Conservation (phyloP, 2,888 invertebrate species). For the Aphelenchoides bicaudatus region DNA sequence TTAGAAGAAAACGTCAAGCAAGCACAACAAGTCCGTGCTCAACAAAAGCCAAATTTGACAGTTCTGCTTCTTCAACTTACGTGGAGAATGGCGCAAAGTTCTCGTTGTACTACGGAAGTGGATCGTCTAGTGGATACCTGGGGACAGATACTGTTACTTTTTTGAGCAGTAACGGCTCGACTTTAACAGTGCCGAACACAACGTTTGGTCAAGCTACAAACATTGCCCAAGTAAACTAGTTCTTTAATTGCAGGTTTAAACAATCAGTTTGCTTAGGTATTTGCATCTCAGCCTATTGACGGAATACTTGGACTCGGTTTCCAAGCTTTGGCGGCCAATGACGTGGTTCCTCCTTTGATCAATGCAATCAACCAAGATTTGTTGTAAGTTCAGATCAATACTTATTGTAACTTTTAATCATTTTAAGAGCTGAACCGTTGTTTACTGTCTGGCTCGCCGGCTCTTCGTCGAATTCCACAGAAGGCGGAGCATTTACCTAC, state of each 20-base stretch:
- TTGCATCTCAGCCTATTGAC: constrained; percentile 61
- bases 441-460: constrained; percentile 38
- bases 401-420: too few relatives aligned
- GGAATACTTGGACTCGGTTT: constrained; percentile 61
- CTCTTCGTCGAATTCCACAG: constrained; percentile 15
- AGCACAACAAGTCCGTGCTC: constrained; percentile 12
- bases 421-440: constrained; percentile 41
- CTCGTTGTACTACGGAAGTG: constrained; percentile 48
- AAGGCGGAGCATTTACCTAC: constrained; percentile 43
- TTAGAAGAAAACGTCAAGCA: constrained; percentile 6
- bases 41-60: constrained; percentile 22
- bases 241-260: too few relatives aligned
- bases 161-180: constrained; percentile 38
- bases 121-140: constrained; percentile 46
- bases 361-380: constrained; percentile 43
- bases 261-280: too few relatives aligned
- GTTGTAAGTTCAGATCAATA: too few relatives aligned
- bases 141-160: constrained; percentile 45
- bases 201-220: constrained; percentile 64
- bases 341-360: constrained; percentile 57
- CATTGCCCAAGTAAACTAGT: too few relatives aligned
- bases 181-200: constrained; percentile 61
- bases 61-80: constrained; percentile 32
- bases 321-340: constrained; percentile 63
- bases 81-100: constrained; percentile 36